phyloP scores from a whole-genome alignment of 2,113 vertebrate species.

The Vulpes ferrilata region DNA sequence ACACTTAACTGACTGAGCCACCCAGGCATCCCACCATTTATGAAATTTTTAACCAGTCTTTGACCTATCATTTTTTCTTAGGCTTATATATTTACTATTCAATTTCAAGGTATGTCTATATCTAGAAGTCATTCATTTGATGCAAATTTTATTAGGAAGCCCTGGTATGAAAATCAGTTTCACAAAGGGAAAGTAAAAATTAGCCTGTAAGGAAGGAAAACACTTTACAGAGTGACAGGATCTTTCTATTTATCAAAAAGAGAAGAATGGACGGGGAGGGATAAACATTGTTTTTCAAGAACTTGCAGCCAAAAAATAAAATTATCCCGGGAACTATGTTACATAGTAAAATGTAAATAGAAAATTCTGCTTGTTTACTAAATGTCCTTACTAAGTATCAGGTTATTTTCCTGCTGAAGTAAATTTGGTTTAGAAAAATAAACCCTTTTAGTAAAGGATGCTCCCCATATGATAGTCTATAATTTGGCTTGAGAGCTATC shows the following conservation, averaged over 20 bases:
- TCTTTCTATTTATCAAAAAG: background rate
- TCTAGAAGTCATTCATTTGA: background rate
- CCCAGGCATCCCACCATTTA: background rate
- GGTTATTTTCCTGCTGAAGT: slow-evolving; percentile 2
- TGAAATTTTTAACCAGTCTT: background rate
- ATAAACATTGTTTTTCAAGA: background rate
- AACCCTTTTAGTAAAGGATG: background rate
- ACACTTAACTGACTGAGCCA: background rate
- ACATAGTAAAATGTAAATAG: slow-evolving; percentile 22
- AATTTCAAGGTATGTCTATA: background rate
- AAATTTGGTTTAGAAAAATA: slow-evolving; percentile 5
- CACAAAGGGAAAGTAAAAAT: slow-evolving; percentile 21
- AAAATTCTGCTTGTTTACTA: slow-evolving; percentile 16
- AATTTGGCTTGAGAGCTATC: background rate
- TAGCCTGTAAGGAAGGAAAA: background rate
- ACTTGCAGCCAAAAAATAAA: background rate
- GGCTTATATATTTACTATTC: slow-evolving; percentile 22
- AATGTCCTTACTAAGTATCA: background rate
- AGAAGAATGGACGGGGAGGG: background rate
- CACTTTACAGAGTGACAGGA: background rate
- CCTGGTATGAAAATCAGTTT: background rate
- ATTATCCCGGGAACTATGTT: background rate
- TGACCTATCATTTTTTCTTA: background rate
- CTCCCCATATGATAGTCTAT: background rate
- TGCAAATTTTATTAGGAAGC: slow-evolving; percentile 40